Base-by-base conservation (phyloP, 2,888 invertebrate genomes). In the Helicoverpa assulta region DNA sequence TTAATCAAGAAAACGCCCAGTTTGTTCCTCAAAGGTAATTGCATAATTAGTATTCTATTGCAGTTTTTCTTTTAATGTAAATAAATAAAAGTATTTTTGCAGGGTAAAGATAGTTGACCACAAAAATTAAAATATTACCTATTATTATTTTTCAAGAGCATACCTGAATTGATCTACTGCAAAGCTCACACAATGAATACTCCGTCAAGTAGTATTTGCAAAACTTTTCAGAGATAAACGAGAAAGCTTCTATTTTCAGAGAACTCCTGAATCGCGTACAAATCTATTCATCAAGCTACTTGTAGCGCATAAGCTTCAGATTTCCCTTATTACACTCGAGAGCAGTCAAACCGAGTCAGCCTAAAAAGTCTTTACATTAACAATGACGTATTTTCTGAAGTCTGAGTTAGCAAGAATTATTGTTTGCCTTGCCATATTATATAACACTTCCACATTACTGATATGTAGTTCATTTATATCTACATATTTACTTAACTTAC, bases 181-280 rank as follows among this genome's bases (percentile, higher is more conserved):
- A 16, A 47, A 33, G 0, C 0, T 10, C 18, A 16, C 14, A 54
- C 58, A 61, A 16, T 58, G 50, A n/a, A 47, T 6, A 47, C 47
- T 6, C 33, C 10, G 33, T 10, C 21, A 26, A 55, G 61, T 33
- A 33, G 64, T 73, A 81, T 81, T 73, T 67, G 68, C 76, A 74
- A 75, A 88, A 86, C 76, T 87, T 87, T 83, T 64, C 43, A 75
- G 57, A 80, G 85, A 87, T 86, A 83, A 86, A 82, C 74, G 67
- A 53, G 55, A 57, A 47, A 62, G 77, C 67, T 80, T 69, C 80
- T 85, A 83, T 83, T 78, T 76, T 79, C 78, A 83, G 69, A 67
- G 63, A 79, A 76, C 69, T 70, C 66, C 51, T 56, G 68, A 75
- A 77, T 69, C 72, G 67, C 29, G 59, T 61, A 73, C 57, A 70